Conservation (phyloP, 2,888 invertebrate species). For the Parnassius glacialis region DNA sequence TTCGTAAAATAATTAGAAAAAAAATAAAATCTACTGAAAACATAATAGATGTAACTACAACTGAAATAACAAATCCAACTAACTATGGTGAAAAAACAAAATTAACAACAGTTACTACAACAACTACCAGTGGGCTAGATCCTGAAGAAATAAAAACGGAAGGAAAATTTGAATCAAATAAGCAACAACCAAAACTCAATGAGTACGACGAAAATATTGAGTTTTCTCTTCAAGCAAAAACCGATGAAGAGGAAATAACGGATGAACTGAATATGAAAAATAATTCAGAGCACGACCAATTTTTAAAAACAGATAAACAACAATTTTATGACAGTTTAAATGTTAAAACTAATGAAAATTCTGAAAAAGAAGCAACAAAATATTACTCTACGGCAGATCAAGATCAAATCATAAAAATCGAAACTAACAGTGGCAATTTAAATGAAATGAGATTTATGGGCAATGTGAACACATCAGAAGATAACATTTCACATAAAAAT, state of each 20-base stretch:
- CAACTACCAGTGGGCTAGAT: constrained; percentile 9
- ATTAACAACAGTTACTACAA: constrained; percentile 11
- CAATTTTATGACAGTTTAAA: neutral
- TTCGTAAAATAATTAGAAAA: constrained; percentile 24
- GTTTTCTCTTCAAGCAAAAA: neutral
- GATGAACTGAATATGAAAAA: neutral
- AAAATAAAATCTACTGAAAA: constrained; percentile 18
- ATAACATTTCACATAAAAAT: neutral
- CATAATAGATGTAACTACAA: constrained; percentile 8
- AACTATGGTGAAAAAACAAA: constrained; percentile 26
- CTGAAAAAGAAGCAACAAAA: neutral
- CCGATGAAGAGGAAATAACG: neutral
- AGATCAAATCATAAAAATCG: neutral
- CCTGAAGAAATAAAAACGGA: constrained; percentile 16
- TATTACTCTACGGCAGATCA: neutral
- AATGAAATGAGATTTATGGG: neutral
- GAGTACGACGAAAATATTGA: neutral
- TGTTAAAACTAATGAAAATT: neutral
- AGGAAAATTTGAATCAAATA: constrained; percentile 23
- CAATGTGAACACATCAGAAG: neutral
- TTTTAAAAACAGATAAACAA: neutral
- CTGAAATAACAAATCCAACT: constrained; percentile 2
- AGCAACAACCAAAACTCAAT: constrained; percentile 19
- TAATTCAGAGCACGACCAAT: constrained; percentile 2
- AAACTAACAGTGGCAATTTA: neutral